Evolutionary conservation across 2,888 invertebrate genomes (phyloP), one percentile per base, ranked within the genome.

Genomic region (Monochamus alternatus): DNA sequence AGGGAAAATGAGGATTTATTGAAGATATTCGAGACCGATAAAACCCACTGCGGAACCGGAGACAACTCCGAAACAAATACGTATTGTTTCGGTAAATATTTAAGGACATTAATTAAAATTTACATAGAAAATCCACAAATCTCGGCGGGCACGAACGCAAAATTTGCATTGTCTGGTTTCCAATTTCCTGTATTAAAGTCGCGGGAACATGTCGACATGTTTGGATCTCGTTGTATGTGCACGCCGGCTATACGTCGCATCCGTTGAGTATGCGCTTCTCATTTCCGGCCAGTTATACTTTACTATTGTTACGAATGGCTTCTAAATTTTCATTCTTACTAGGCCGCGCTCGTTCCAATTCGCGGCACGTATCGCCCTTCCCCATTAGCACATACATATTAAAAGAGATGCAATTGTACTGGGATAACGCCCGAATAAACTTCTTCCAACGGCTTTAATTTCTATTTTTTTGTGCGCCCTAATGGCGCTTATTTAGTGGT

Each of bases 91-190:
- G 62, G 75, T 78, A 76, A 81, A 81, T 79, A 79, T 80, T 81
- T 80, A 74, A 80, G 77, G 78, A 79, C 78, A 81, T 77, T 78
- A 81, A 81, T 81, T 80, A 80, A 81, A 81, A 82, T 81, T 82
- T 81, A 76, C 82, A 81, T 82, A 82, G 80, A 78, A 81, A 80
- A 78, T 76, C 80, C 81, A 81, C 81, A 80, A 81, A 82, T 81
- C 81, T 80, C 67, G 68, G 60, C 76, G 58, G 69, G 76, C 66
- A 74, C 69, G 60, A 60, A 69, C 69, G 75, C 78, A 80, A 81
- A 84, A 84, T 85, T 84, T 86, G 83, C 84, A 85, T 85, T 85
- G 85, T 85, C 86, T 83, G 85, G 86, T 87, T 87, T 87, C 86
- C 87, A 87, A 87, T 87, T 87, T 87, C 87, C 87, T 85, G 85